Conservation (phyloP, 2,888 invertebrate genomes). For the Philaethria dido region DNA sequence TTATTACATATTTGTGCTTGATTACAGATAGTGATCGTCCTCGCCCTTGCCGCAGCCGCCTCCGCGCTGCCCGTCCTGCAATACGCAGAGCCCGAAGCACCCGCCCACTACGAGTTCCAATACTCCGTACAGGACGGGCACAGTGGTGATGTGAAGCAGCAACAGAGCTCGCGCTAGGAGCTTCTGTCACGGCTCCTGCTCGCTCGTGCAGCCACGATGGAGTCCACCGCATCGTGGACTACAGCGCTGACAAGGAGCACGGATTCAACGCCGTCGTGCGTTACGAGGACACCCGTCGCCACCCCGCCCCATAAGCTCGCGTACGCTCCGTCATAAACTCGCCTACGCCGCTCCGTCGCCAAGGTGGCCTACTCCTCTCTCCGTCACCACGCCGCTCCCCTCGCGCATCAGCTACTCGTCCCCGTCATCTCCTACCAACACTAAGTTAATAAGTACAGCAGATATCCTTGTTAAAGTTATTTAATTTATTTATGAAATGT, state of each 20-base stretch:
- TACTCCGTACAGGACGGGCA: constrained; percentile 74
- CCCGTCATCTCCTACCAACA: constrained; percentile 65
- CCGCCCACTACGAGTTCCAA: constrained; percentile 72
- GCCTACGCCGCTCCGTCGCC: constrained; percentile 45
- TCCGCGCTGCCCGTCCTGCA: constrained; percentile 48
- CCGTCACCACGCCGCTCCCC: constrained; percentile 45
- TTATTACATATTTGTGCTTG: no score
- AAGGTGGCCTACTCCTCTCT: constrained; percentile 41
- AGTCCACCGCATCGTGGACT: constrained; percentile 68
- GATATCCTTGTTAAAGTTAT: background rate
- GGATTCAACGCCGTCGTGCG: constrained; percentile 79
- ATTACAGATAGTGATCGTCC: constrained; percentile 32
- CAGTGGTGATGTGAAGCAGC: constrained; percentile 75
- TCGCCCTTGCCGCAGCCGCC: constrained; percentile 57
- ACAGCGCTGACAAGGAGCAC: constrained; percentile 69
- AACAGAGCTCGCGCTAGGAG: constrained; percentile 70
- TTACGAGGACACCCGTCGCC: constrained; percentile 65
- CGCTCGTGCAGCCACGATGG: constrained; percentile 77
- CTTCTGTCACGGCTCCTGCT: constrained; percentile 77
- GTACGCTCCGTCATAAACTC: constrained; percentile 32
- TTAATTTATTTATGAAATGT: constrained; percentile 11
- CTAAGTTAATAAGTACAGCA: background rate
- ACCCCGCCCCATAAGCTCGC: constrained; percentile 50
- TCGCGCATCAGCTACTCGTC: constrained; percentile 67
- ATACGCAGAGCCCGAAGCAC: constrained; percentile 60